phyloP scores from a whole-genome alignment of 2,888 invertebrate genomes.

The Itoplectis maculator region DNA sequence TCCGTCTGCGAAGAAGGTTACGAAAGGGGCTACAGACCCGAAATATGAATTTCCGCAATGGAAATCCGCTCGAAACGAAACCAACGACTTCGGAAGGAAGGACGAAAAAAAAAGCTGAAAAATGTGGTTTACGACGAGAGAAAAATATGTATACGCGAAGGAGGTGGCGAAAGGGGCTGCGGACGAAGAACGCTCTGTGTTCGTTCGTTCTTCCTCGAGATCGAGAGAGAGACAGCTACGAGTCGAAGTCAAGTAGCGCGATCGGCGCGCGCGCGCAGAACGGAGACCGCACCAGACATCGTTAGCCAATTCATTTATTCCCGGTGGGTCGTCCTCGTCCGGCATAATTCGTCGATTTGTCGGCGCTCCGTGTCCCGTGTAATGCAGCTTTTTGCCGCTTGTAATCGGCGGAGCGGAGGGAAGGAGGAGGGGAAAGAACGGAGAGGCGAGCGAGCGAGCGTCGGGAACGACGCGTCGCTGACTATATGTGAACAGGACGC shows the following conservation, averaged over 20 bases:
- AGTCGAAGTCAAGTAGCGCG: constrained; percentile 7
- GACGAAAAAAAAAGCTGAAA: constrained; percentile 60
- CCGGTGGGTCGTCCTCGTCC: constrained; percentile 78
- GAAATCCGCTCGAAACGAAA: constrained; percentile 5
- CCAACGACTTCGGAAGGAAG: too few species aligned
- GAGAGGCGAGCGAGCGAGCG: constrained; percentile 46
- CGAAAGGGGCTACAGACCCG: too few species aligned
- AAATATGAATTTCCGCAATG: constrained; percentile 1
- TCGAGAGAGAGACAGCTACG: too few species aligned
- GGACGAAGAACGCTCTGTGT: constrained; percentile 7
- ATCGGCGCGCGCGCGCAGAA: constrained; percentile 5
- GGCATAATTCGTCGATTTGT: constrained; percentile 83
- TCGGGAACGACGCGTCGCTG: constrained; percentile 75
- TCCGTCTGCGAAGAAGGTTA: too few species aligned
- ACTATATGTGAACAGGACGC: constrained; percentile 78
- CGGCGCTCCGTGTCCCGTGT: constrained; percentile 82
- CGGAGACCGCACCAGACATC: constrained; percentile 65
- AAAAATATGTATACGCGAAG: constrained; percentile 57
- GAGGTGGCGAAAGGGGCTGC: constrained; percentile 55
- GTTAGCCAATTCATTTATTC: constrained; percentile 82
- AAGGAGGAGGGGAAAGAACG: constrained; percentile 55
- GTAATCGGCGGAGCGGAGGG: constrained; percentile 77
- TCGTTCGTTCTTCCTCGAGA: too few species aligned
- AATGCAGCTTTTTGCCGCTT: constrained; percentile 81
- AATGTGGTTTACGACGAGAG: constrained; percentile 52